Evolutionary conservation across 2,888 invertebrate genomes (phyloP).

Genomic region (Prosopocoilus inquinatus): DNA sequence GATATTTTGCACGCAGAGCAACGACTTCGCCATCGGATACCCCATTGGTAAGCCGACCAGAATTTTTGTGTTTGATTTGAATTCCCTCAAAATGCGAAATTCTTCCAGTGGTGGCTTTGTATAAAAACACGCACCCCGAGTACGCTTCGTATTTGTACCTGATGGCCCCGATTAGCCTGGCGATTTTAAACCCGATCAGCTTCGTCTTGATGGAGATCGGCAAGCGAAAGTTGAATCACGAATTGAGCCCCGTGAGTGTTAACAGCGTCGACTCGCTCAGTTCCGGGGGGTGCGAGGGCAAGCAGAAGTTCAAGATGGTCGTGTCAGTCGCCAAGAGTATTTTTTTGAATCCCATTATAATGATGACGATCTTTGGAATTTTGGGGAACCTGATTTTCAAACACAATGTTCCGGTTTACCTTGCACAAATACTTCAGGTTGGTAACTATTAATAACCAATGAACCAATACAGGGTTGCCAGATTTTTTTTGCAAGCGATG

Average conservation of each 20-base stretch:
- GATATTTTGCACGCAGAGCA: constrained; percentile 94
- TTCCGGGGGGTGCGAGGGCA: constrained; percentile 25
- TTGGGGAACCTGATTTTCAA: constrained; percentile 78
- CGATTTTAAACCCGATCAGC: constrained; percentile 88
- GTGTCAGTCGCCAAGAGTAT: constrained; percentile 64
- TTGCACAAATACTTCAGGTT: constrained; percentile 75
- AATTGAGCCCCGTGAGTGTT: constrained; percentile 29
- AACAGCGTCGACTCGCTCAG: constrained; percentile 33
- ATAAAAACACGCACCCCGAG: constrained; percentile 81
- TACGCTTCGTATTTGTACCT: constrained; percentile 88
- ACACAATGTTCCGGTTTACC: constrained; percentile 71
- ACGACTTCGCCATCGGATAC: constrained; percentile 95
- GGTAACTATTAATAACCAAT: constrained; percentile 35
- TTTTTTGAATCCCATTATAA: constrained; percentile 81
- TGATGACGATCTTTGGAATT: constrained; percentile 92
- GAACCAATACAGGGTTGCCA: not conserved
- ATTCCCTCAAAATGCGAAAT: constrained; percentile 24
- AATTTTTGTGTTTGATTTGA: not conserved
- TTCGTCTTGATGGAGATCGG: constrained; percentile 84
- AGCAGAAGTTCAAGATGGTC: constrained; percentile 43
- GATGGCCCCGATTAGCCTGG: constrained; percentile 91
- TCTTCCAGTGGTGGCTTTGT: constrained; percentile 78
- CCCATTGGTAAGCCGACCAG: constrained; percentile 81
- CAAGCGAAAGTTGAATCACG: constrained; percentile 50
- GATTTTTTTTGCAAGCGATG: no score